Conservation (phyloP, 2,888 invertebrate species). For the Drosophila sordidula region DNA sequence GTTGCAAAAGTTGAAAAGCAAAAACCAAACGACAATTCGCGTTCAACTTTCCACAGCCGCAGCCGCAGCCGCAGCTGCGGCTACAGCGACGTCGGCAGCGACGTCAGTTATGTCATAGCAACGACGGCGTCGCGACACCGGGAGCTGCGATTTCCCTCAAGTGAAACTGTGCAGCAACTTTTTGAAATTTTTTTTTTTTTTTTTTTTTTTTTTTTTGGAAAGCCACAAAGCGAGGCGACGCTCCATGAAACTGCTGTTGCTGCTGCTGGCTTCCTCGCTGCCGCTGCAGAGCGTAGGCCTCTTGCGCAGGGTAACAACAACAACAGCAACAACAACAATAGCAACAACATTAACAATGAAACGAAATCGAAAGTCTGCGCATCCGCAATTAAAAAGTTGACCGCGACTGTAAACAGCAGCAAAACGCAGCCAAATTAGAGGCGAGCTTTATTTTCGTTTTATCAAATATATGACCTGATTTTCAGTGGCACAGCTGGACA, state of each 20-base stretch:
- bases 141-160: slow-evolving; percentile 75
- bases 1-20: slow-evolving; percentile 67
- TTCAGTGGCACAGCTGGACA: slow-evolving; percentile 17
- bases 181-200: too few species aligned
- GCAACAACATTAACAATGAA: slow-evolving; percentile 34
- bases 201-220: slow-evolving; percentile 56
- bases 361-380: slow-evolving; percentile 79
- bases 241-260: slow-evolving; percentile 40
- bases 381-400: slow-evolving; percentile 74
- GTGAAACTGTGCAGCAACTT: slow-evolving; percentile 73
- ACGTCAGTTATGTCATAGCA: slow-evolving; percentile 71
- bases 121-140: slow-evolving; percentile 53
- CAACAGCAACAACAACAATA: slow-evolving; percentile 9
- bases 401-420: slow-evolving; percentile 56
- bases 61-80: slow-evolving; percentile 10
- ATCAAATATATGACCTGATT: slow-evolving; percentile 43
- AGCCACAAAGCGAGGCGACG: slow-evolving; percentile 58
- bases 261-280: slow-evolving; percentile 28
- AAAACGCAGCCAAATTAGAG: slow-evolving; percentile 58
- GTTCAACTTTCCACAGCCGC: slow-evolving; percentile 73
- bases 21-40: slow-evolving; percentile 64
- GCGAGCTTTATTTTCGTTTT: slow-evolving; percentile 21
- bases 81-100: slow-evolving; percentile 31
- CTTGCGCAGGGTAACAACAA: slow-evolving; percentile 9
- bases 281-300: slow-evolving; percentile 42